Conservation (phyloP, 1,140 invertebrate genomes). For the Dufourea novaeangliae region DNA sequence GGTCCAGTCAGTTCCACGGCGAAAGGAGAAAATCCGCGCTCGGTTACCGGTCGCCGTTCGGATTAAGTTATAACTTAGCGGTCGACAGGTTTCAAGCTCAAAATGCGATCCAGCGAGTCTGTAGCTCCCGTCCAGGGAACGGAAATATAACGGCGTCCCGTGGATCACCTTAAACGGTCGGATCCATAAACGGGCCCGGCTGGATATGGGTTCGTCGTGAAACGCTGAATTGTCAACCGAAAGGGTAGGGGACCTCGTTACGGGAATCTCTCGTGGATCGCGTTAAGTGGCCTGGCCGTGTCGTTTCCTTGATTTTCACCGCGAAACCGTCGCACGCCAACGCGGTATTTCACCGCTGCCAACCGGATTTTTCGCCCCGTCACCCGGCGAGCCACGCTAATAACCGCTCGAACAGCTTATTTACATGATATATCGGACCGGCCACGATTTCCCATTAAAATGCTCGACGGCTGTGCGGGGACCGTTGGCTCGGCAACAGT, state of each 20-base stretch:
- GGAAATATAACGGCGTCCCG: conserved; percentile 24
- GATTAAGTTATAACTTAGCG: background rate
- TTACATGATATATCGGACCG: conserved; percentile 66
- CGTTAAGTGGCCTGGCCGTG: background rate
- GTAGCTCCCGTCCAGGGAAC: background rate
- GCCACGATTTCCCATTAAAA: conserved; percentile 44
- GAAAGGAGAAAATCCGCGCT: background rate
- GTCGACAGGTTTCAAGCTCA: conserved; percentile 19
- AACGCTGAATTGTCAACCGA: conserved; percentile 57
- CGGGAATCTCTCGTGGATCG: conserved; percentile 28
- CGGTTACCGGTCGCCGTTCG: background rate
- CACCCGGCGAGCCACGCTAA: conserved; percentile 71
- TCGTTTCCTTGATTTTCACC: conserved; percentile 31
- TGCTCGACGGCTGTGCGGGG: conserved; percentile 67
- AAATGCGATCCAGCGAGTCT: conserved; percentile 6
- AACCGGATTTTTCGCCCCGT: conserved; percentile 61
- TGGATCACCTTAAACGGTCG: conserved; percentile 31
- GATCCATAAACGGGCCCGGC: no score
- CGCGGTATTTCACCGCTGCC: conserved; percentile 72
- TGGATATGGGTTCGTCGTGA: conserved; percentile 41
- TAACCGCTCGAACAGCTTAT: conserved; percentile 69
- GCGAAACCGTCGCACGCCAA: background rate
- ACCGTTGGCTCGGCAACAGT: conserved; percentile 60
- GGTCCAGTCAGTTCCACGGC: background rate
- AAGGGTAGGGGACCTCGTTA: conserved; percentile 67